Evolutionary conservation across 1,140 invertebrate species (phyloP).

Genomic region (Leptoteleia sp.): DNA sequence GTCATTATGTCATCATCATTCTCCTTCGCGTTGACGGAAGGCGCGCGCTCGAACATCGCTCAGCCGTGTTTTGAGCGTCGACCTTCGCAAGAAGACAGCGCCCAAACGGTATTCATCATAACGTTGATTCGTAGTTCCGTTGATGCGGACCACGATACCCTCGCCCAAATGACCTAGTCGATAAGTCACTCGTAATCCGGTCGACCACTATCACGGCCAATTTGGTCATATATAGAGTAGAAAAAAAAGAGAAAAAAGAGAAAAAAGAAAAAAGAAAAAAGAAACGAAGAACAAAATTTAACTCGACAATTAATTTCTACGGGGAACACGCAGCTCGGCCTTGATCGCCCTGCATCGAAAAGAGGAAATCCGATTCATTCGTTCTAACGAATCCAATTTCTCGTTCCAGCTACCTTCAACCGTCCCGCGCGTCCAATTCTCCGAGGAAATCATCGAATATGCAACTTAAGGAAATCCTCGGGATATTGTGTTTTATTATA

Average conservation of each 20-base stretch:
- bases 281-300: too few relatives aligned
- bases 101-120: slow-evolving; percentile 79
- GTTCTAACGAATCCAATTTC: slow-evolving; percentile 75
- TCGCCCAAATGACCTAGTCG: slow-evolving; percentile 45
- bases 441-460: slow-evolving; percentile 87
- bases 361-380: slow-evolving; percentile 56
- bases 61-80: slow-evolving; percentile 71
- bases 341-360: slow-evolving; percentile 4
- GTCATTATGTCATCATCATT: slow-evolving; percentile 82
- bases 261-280: too few relatives aligned
- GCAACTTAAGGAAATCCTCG: slow-evolving; percentile 83
- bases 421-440: slow-evolving; percentile 77
- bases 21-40: slow-evolving; percentile 80
- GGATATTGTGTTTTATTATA: slow-evolving; percentile 83
- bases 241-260: too few relatives aligned
- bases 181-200: slow-evolving; percentile 19
- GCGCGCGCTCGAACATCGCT: slow-evolving; percentile 78
- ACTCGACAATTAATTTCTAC: slow-evolving; percentile 19
- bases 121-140: slow-evolving; percentile 77
- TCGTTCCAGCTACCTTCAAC: slow-evolving; percentile 32
- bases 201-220: slow-evolving; percentile 12
- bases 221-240: slow-evolving; percentile 8
- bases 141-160: slow-evolving; percentile 65
- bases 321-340: not conserved
- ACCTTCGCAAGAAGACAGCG: slow-evolving; percentile 67